These are phyloP conservation scores for Ormyrus thymus DNA, from an alignment of 2,888 invertebrate genomes.

Conservation along the genomic window DNA sequence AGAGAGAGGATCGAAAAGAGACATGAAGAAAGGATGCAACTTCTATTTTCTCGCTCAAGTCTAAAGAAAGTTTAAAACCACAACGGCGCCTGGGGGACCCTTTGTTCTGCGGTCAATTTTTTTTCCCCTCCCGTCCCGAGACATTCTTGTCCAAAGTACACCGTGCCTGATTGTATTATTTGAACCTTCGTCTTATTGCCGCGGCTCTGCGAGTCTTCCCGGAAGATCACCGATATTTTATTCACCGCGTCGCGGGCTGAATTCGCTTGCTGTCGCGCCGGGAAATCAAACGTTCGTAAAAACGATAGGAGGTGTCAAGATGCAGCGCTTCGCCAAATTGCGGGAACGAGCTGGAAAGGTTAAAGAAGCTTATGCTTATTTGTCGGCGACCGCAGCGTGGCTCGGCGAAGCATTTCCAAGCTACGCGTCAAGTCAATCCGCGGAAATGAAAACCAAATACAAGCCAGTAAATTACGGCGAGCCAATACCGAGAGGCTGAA, in stretches of 20 bases:
- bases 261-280: background rate
- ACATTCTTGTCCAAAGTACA: constrained; percentile 38
- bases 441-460: constrained; percentile 24
- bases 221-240: constrained; percentile 22
- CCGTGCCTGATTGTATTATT: constrained; percentile 37
- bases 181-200: constrained; percentile 14
- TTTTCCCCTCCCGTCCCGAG: constrained; percentile 6
- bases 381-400: too few species aligned
- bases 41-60: constrained; percentile 46
- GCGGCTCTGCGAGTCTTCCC: background rate
- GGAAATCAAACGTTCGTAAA: background rate
- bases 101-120: constrained; percentile 45
- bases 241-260: constrained; percentile 11
- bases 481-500: constrained; percentile 12
- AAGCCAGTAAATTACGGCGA: constrained; percentile 12
- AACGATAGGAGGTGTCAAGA: background rate
- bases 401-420: too few species aligned
- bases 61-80: constrained; percentile 53
- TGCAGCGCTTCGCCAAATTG: background rate
- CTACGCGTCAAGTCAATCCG: background rate
- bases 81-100: constrained; percentile 46
- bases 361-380: too few species aligned
- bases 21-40: constrained; percentile 43
- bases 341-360: background rate
- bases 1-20: constrained; percentile 33